Evolutionary conservation across 2,113 vertebrate genomes (phyloP).

Genomic region (Machaerirhynchus nigripectus): DNA sequence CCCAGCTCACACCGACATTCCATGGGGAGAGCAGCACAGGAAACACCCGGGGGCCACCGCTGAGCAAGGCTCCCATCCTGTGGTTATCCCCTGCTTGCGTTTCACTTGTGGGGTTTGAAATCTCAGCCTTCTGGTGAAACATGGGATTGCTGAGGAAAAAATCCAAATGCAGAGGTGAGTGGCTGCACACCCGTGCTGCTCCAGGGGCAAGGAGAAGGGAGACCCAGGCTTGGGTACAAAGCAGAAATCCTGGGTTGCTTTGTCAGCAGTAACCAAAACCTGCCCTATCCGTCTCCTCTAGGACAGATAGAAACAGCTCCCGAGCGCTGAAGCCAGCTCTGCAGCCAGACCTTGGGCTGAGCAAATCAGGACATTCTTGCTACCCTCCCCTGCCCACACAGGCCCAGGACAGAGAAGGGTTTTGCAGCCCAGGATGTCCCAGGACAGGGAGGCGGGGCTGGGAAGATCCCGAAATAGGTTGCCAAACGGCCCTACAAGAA

Average conservation of each 20-base stretch:
- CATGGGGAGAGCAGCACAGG: not conserved
- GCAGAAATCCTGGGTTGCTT: not conserved
- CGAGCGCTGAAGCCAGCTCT: not conserved
- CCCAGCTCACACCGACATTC: not conserved
- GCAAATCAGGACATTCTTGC: not conserved
- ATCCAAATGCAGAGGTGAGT: not conserved
- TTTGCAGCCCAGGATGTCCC: not conserved
- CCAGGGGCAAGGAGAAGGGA: not conserved
- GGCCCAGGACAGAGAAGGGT: not conserved
- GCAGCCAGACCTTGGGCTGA: not conserved
- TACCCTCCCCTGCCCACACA: not conserved
- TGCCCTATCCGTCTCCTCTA: not conserved
- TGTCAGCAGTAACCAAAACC: not conserved
- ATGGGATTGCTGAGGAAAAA: not conserved
- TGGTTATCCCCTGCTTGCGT: not conserved
- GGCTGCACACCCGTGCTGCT: not conserved
- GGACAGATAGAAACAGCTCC: not conserved
- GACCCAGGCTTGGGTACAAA: not conserved
- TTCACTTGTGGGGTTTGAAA: not conserved
- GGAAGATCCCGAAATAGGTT: not conserved
- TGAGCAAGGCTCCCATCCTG: not conserved
- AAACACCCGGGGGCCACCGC: rapidly evolving
- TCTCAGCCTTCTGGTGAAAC: not conserved
- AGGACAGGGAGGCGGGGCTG: not conserved
- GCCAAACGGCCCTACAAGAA: not conserved